phyloP scores from a whole-genome alignment of 1,140 invertebrate genomes.

The Papilio polytes region DNA sequence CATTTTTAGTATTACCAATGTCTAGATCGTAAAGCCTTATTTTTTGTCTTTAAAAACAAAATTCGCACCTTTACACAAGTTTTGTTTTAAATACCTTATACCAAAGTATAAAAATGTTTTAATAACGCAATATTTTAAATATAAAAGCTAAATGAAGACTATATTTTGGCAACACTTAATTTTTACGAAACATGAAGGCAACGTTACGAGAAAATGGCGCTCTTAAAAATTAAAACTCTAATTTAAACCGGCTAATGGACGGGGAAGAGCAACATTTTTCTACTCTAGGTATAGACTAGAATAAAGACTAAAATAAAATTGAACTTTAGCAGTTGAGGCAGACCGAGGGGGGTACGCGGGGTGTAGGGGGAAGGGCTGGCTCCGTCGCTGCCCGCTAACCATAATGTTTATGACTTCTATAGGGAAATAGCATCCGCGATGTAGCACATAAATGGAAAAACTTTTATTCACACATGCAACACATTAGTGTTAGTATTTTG shows the following conservation, averaged over 20 bases:
- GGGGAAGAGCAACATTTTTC: conserved; percentile 71
- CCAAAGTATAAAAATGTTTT: neutral
- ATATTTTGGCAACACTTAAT: conserved; percentile 34
- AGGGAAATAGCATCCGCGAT: conserved; percentile 76
- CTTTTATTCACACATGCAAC: conserved; percentile 76
- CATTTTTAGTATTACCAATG: too few relatives aligned
- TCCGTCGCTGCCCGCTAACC: conserved; percentile 56
- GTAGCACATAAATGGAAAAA: conserved; percentile 78
- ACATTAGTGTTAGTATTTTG: conserved; percentile 74
- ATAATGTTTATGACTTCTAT: conserved; percentile 81
- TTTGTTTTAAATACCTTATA: neutral
- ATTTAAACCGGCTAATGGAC: conserved; percentile 73
- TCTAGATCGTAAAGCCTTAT: neutral
- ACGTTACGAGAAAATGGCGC: conserved; percentile 54
- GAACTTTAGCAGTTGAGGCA: conserved; percentile 60
- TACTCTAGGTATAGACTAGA: conserved; percentile 51
- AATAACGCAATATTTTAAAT: neutral
- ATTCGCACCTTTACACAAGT: neutral
- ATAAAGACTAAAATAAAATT: conserved; percentile 74
- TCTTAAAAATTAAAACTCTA: conserved; percentile 74
- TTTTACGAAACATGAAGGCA: conserved; percentile 47
- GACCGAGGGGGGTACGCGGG: conserved; percentile 42
- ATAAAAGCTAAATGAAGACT: conserved; percentile 6
- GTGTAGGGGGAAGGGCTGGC: conserved; percentile 36
- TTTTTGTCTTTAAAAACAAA: neutral